Evolutionary conservation across 2,888 invertebrate species (phyloP), one percentile per base, ranked within the genome.

Genomic region (Ommatoiulus sabulosus): DNA sequence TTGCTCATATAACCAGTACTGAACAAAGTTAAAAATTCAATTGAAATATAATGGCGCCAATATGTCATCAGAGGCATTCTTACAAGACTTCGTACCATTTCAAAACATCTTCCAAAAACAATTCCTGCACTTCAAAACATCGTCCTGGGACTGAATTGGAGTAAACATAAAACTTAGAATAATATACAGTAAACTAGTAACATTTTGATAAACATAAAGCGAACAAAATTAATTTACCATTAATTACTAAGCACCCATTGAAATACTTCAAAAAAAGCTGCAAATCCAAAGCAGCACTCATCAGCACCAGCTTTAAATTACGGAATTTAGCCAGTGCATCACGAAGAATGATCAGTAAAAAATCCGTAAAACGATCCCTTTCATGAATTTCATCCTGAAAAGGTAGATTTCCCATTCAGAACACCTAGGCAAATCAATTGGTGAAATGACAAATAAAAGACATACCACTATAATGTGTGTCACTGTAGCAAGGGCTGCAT

Each of bases 231-330:
- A 89, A 90, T 90, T 91, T 90, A 94, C 94, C 93, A 89, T 96
- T 94, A 52, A 97, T 93, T 43, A 97, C 94, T 0, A 96, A 95
- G 90, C 97, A 96, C 91, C 95, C 94, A 92, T 95, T 95, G 93
- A 99, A 99, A 92, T 98, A 99, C 63, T 95, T 94, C 87, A 95
- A 94, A 93, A 98, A 97, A 90, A 97, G 94, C 89, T 95, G 94
- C 85, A 96, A 95, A 92, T 99, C 97, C 92, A 98, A 95, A 0
- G 98, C 97, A 15, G 99, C 99, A 3, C 98, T 98, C 98, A 99
- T 99, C 85, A 99, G 94, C 86, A 99, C 94, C 0, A 99, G 93
- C 91, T 96, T 96, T 35, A 98, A 93, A 89, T 96, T 94, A 90
- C 95, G 95, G 92, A 95, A 95, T 87, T 95, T 94, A 0, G 94